A percentile compares a stretch with the other conserved stretches of the same genome.
These are phyloP conservation scores for Prunella himalayana DNA, from an alignment of 2,113 vertebrate species.

Conservation along the genomic window DNA sequence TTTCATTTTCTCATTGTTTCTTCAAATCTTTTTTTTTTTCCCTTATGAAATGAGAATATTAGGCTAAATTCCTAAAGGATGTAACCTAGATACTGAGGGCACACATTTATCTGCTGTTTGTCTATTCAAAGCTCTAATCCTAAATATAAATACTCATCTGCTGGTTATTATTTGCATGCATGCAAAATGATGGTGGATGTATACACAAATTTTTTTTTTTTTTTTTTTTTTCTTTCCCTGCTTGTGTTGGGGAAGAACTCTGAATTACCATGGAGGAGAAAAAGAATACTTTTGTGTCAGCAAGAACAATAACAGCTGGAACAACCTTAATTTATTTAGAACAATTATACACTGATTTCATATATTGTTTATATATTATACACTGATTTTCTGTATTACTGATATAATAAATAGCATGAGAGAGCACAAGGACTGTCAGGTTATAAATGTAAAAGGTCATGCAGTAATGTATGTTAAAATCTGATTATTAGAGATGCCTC, in stretches of 20 bases:
- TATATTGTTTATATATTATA: neutral
- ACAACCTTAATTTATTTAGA: neutral
- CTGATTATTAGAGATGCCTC: neutral
- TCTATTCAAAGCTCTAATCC: constrained; percentile 9
- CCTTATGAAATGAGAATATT: neutral
- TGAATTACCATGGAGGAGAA: neutral
- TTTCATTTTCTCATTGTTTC: neutral
- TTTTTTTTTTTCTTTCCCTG: neutral
- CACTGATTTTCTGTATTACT: neutral
- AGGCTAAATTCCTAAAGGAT: neutral
- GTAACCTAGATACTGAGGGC: neutral
- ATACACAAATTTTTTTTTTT: neutral
- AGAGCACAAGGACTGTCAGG: neutral
- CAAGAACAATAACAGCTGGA: neutral
- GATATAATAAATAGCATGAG: neutral
- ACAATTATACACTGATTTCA: neutral
- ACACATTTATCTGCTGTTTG: neutral
- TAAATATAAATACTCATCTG: constrained; percentile 14
- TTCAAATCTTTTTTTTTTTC: neutral
- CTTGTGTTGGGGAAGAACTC: neutral
- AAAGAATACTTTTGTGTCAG: neutral
- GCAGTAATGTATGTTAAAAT: neutral
- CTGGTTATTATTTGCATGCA: constrained; percentile 4
- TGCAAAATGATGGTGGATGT: neutral
- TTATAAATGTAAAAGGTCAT: neutral